Conservation (phyloP, 2,888 invertebrate species). For the Yponomeuta sedellus region DNA sequence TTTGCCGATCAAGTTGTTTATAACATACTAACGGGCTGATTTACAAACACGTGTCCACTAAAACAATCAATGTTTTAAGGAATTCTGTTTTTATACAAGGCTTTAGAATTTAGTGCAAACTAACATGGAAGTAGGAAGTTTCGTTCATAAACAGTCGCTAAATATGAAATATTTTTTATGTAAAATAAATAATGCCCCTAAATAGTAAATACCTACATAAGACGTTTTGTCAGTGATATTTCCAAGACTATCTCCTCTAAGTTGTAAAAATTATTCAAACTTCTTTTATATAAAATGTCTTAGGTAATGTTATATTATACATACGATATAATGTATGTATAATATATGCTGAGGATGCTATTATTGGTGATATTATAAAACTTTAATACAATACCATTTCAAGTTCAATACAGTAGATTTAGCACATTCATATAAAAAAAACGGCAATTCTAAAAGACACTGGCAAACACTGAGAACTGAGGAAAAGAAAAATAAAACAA, state of each 20-base stretch:
- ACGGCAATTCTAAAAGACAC: background rate
- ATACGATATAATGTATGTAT: slow-evolving; percentile 3
- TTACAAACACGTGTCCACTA: too few species aligned
- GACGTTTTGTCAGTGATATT: background rate
- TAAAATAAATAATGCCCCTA: too few species aligned
- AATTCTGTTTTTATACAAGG: too few species aligned
- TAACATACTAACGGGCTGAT: too few species aligned
- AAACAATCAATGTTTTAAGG: too few species aligned
- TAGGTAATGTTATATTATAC: slow-evolving; percentile 3
- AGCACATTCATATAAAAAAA: background rate
- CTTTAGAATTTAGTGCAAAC: too few species aligned
- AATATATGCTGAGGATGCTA: background rate
- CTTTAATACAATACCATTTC: background rate
- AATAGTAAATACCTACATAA: too few species aligned
- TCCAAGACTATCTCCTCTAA: background rate
- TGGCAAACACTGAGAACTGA: background rate
- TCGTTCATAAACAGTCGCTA: too few species aligned
- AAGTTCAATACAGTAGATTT: slow-evolving; percentile 2
- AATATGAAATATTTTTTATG: too few species aligned
- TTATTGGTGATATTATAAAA: slow-evolving; percentile 6
- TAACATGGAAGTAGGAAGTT: too few species aligned
- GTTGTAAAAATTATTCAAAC: background rate
- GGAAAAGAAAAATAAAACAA: slow-evolving; percentile 30
- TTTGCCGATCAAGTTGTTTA: too few species aligned
- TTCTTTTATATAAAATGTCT: background rate